These are phyloP conservation scores for Saiga tatarica DNA, from an alignment of 2,113 vertebrate genomes.

Conservation along the genomic window DNA sequence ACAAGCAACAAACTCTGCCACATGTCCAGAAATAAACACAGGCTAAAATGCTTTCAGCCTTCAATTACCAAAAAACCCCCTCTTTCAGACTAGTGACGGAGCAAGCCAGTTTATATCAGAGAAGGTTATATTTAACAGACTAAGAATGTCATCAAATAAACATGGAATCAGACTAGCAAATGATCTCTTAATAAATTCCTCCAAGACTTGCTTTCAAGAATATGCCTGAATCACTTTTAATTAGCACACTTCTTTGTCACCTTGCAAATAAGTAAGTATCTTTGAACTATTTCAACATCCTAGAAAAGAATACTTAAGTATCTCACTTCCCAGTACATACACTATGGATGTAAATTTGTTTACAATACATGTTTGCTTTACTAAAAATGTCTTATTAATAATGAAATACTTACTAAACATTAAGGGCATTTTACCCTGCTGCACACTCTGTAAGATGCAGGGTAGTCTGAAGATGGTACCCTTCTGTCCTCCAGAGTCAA, in stretches of 20 bases:
- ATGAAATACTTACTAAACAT: background rate
- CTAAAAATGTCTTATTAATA: background rate
- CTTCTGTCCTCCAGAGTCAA: background rate
- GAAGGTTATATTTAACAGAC: background rate
- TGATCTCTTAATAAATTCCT: background rate
- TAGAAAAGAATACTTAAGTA: background rate
- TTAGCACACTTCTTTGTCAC: background rate
- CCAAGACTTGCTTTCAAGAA: background rate
- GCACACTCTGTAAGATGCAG: background rate
- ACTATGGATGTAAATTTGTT: background rate
- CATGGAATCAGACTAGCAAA: background rate
- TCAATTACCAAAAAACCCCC: background rate
- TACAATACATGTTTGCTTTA: background rate
- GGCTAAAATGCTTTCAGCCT: background rate
- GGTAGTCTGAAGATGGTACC: accelerated
- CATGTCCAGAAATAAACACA: background rate
- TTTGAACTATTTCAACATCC: background rate
- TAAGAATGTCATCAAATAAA: background rate
- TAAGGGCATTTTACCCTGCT: background rate
- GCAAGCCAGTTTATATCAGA: background rate
- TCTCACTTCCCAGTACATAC: background rate
- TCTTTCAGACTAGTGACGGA: background rate
- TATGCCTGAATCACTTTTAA: background rate
- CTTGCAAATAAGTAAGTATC: background rate
- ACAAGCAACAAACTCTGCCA: background rate